Evolutionary conservation across 2,113 vertebrate genomes (phyloP).

Genomic region (Rhinolophus sinicus): DNA sequence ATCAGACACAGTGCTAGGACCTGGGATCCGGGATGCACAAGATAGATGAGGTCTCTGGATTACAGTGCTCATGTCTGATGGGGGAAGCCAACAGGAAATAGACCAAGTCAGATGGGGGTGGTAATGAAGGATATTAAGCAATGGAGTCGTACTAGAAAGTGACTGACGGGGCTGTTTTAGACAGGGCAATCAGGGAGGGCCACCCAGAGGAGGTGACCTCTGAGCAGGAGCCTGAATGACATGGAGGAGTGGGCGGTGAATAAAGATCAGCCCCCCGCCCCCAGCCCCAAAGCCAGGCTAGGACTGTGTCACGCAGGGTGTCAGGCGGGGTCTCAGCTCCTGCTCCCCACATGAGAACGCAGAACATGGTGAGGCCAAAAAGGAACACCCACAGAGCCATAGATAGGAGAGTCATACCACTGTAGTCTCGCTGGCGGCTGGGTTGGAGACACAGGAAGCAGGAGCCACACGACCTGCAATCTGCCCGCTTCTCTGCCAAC

Average conservation of each 20-base stretch:
- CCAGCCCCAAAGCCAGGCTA: not conserved
- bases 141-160: rapidly evolving
- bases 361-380: no score
- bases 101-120: not conserved
- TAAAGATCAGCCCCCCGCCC: not conserved
- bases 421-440: no score
- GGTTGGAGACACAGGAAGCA: no score
- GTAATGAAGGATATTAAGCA: not conserved
- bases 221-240: not conserved
- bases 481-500: no score
- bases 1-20: not conserved
- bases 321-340: no score
- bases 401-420: no score
- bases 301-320: no score
- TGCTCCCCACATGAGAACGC: no score
- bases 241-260: not conserved
- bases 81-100: not conserved
- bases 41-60: not conserved
- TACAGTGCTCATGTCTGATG: not conserved
- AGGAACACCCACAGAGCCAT: no score
- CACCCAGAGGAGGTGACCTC: not conserved
- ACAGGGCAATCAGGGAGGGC: not conserved
- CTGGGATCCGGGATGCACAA: not conserved
- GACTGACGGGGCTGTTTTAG: not conserved
- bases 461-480: no score